Evolutionary conservation across 92 coral and sea anemone species (phyloP), one percentile per base, ranked within the genome.

Genomic region (Heteractis magnifica): DNA sequence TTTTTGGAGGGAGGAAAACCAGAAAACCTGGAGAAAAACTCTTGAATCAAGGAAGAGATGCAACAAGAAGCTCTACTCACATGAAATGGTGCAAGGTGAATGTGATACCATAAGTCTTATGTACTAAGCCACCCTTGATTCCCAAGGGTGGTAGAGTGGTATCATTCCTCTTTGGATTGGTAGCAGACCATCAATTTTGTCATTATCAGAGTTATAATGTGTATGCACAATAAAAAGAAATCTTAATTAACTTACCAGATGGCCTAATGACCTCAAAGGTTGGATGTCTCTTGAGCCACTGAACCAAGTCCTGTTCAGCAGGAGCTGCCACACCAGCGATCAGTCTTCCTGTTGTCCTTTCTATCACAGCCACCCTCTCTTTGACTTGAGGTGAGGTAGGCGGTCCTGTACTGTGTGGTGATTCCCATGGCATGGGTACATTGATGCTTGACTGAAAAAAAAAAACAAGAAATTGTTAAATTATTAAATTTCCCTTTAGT

Each of bases 321-420:
- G 99, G 99, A 7, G 99, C 99, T 3, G 99, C 96, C 90, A 96
- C 95, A 16, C 99, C 99, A 1, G 99, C 99, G 49, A 96, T 90
- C 16, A 96, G 92, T 73, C 99, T 85, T 7, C 99, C 99, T 44
- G 99, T 91, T 26, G 90, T 84, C 74, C 92, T 94, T 88, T 96
- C 99, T 34, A 93, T 87, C 72, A 96, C 95, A 19, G 99, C 98
- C 12, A 96, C 87, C 20, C 99, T 88, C 65, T 94, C 98, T 52
- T 83, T 94, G 50, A 77, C 80, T 26, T 78, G 85, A 15, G 83
- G 79, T 6, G 93, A 65, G 12, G 82, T 21, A n/a, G 86, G 72
- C 51, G 88, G 51, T 3, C 87, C 78, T 34, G 82, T 65, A 49
- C 62, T 55, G 50, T 79, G 52, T 6, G 84, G 71, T 3, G 89